Base-by-base conservation (phyloP, 2,888 invertebrate genomes). In the Cremastinae sp. region DNA sequence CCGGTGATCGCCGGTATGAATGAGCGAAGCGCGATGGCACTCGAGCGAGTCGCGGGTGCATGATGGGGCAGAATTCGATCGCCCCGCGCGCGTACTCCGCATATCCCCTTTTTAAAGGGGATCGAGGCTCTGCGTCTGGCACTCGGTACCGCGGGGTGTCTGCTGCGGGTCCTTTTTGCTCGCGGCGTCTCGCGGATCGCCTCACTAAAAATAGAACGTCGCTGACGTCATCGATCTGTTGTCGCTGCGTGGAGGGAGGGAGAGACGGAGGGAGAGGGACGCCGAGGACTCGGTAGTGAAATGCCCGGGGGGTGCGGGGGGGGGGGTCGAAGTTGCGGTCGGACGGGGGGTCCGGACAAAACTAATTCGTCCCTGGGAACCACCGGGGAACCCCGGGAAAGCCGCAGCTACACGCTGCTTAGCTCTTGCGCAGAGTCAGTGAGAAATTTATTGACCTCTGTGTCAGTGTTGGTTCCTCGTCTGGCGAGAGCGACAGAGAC, bases 171-270 rank as follows among this genome's bases (percentile, higher is more conserved):
- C 28, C 47, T 20, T 34, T 59, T 58, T 64, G 16, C 62, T 54
- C 65, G 36, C 59, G 22, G 53, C 20, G 20, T 51, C 64, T 65
- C 70, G 71, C 45, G 64, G 74, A 77, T 76, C 74, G 54, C 71
- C 51, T 73, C 74, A 61, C 83, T 84, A 85, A 85, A 85, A 85
- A 85, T 85, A 85, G 81, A 77, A 74, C 80, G 70, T 78, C 83
- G 78, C 82, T 84, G 83, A 85, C 84, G 85, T 85, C 85, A 85
- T 84, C 80, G 85, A 84, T 84, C 83, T 80, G 75, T 77, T 73
- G 74, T 66, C 80, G 80, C 71, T 61, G 65, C 51, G 58, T 12
- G 62, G 69, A 16, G 43, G 18, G 34, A 36, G 34, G 22, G 65
- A 12, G 43, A 61, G 10, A 28, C 45, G 38, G 59, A 28, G 59